phyloP scores from a whole-genome alignment of 2,113 vertebrate species.

The Sander lucioperca region DNA sequence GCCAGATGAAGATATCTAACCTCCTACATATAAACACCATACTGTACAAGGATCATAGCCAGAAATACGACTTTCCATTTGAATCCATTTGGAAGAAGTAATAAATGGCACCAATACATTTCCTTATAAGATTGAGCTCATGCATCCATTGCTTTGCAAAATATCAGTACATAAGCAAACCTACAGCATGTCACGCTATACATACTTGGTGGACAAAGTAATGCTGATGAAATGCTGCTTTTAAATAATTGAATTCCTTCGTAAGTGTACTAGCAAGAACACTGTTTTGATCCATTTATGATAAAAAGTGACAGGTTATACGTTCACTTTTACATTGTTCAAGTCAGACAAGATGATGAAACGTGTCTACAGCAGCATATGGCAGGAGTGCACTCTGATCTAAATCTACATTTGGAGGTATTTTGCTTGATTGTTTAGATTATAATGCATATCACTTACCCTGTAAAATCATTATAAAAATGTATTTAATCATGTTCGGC shows the following conservation, averaged over 20 bases:
- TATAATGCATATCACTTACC: neutral
- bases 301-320: neutral
- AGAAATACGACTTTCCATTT: neutral
- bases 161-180: neutral
- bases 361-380: slow-evolving; percentile 8
- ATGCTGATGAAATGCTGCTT: neutral
- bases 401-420: neutral
- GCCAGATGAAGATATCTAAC: neutral
- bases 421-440: neutral
- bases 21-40: neutral
- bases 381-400: neutral
- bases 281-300: neutral
- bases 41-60: neutral
- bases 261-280: neutral
- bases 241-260: neutral
- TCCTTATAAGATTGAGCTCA: neutral
- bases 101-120: neutral
- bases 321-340: slow-evolving; percentile 1
- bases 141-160: neutral
- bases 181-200: neutral
- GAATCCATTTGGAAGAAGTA: neutral
- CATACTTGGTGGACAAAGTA: neutral
- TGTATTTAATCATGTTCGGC: neutral
- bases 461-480: neutral
- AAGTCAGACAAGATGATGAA: neutral